phyloP scores from a whole-genome alignment of 2,797 vertebrate genomes.

The Sparidentex hasta region DNA sequence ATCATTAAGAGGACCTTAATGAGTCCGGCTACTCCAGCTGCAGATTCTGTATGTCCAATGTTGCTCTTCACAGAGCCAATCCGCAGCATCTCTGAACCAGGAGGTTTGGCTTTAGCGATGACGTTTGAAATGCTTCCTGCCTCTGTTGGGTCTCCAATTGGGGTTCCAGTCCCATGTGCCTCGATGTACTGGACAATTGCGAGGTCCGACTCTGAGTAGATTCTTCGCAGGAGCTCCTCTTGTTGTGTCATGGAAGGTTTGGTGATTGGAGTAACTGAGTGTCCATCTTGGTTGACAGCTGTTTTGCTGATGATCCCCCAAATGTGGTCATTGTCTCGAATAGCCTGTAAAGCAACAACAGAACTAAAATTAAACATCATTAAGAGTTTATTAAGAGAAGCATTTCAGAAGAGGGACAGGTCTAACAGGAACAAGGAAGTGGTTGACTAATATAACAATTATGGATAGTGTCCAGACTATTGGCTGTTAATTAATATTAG shows the following conservation, averaged over 20 bases:
- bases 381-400: not conserved
- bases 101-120: constrained; percentile 80
- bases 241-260: constrained; percentile 86
- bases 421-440: not conserved
- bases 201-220: constrained; percentile 83
- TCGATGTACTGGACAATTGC: constrained; percentile 86
- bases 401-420: not conserved
- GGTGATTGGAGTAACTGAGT: constrained; percentile 82
- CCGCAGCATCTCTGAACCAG: constrained; percentile 67
- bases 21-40: constrained; percentile 89
- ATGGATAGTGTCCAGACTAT: not conserved
- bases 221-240: constrained; percentile 84
- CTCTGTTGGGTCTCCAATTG: constrained; percentile 86
- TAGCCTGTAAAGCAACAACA: constrained; percentile 78
- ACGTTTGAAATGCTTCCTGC: constrained; percentile 84
- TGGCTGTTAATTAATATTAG: not conserved
- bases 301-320: constrained; percentile 90
- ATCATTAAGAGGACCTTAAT: constrained; percentile 95
- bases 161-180: constrained; percentile 89
- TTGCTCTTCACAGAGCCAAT: constrained; percentile 91
- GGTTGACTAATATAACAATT: not conserved
- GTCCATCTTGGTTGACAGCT: constrained; percentile 88
- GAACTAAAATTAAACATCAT: not conserved
- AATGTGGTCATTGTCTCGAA: constrained; percentile 86
- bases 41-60: constrained; percentile 91